These are phyloP conservation scores for Tenthredo mesomela DNA, from an alignment of 2,888 invertebrate species.

Conservation along the genomic window DNA sequence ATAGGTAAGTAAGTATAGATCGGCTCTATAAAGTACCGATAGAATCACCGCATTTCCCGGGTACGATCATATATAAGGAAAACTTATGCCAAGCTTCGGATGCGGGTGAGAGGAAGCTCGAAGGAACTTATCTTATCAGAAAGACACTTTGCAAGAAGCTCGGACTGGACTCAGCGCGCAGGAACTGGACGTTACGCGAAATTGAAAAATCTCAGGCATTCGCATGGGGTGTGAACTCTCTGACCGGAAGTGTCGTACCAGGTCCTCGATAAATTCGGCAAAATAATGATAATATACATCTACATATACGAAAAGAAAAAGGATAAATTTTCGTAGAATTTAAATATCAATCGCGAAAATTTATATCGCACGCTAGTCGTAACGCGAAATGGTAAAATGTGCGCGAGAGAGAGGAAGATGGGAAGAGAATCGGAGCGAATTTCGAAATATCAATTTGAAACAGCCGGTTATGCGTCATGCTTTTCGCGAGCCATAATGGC, in stretches of 20 bases:
- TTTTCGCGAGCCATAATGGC: slow-evolving; percentile 74
- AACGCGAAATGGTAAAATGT: slow-evolving; percentile 17
- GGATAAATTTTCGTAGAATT: background rate
- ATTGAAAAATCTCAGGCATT: slow-evolving; percentile 72
- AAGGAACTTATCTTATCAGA: slow-evolving; percentile 73
- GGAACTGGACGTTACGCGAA: slow-evolving; percentile 74
- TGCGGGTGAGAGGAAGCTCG: slow-evolving; percentile 54
- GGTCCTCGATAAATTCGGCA: slow-evolving; percentile 14
- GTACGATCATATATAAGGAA: slow-evolving; percentile 75
- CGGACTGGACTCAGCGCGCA: slow-evolving; percentile 56
- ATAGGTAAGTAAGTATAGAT: slow-evolving; percentile 29
- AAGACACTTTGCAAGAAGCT: slow-evolving; percentile 70
- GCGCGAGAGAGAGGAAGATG: background rate
- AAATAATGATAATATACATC: background rate
- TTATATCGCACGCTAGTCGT: slow-evolving; percentile 5
- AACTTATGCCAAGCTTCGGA: slow-evolving; percentile 75
- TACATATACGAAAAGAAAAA: background rate
- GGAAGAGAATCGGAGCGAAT: slow-evolving; percentile 55
- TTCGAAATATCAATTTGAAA: slow-evolving; percentile 75
- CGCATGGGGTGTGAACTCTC: background rate
- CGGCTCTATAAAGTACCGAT: slow-evolving; percentile 63
- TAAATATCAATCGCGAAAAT: slow-evolving; percentile 13
- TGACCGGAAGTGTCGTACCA: slow-evolving; percentile 32
- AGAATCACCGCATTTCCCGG: slow-evolving; percentile 77
- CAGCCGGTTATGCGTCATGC: slow-evolving; percentile 74